Conservation (phyloP, 53 echinoderm and acorn worm species). For the Luidia sarsii region DNA sequence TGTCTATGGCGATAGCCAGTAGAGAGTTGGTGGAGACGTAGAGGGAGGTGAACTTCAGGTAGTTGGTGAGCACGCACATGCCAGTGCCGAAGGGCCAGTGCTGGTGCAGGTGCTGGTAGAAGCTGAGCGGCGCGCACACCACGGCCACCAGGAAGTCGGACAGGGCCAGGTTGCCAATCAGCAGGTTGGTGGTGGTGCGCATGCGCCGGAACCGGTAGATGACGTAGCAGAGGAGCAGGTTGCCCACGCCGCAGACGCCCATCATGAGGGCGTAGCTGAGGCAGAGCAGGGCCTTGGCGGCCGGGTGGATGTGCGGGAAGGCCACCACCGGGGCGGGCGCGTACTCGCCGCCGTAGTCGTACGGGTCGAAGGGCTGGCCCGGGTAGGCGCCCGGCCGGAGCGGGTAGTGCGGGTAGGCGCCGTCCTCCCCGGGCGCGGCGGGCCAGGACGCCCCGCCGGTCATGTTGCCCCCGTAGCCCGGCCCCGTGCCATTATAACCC, state of each 20-base stretch:
- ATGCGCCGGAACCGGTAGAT: constrained; percentile 88
- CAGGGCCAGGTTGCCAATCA: constrained; percentile 92
- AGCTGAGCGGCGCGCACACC: constrained; percentile 85
- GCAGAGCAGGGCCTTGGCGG: constrained; percentile 64
- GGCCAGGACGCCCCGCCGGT: too few species aligned
- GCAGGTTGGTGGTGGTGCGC: constrained; percentile 89
- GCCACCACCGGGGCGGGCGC: background rate
- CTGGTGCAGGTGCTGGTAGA: constrained; percentile 78
- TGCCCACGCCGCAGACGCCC: constrained; percentile 83
- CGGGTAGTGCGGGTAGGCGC: too few species aligned
- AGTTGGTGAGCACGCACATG: constrained; percentile 82
- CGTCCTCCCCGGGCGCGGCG: too few species aligned
- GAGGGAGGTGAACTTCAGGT: constrained; percentile 83
- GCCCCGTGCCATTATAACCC: background rate
- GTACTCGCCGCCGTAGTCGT: constrained; percentile 30
- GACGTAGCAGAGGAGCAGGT: constrained; percentile 86
- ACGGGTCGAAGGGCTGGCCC: constrained; percentile 7
- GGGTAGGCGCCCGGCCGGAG: background rate
- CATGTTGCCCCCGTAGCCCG: background rate
- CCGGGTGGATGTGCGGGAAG: constrained; percentile 39
- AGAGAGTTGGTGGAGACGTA: constrained; percentile 96
- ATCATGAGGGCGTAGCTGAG: constrained; percentile 86
- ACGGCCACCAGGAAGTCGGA: constrained; percentile 93
- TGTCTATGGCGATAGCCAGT: constrained; percentile 91
- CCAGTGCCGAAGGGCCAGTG: constrained; percentile 88